Evolutionary conservation across 2,113 vertebrate species (phyloP).

Genomic region (Zapornia atra): DNA sequence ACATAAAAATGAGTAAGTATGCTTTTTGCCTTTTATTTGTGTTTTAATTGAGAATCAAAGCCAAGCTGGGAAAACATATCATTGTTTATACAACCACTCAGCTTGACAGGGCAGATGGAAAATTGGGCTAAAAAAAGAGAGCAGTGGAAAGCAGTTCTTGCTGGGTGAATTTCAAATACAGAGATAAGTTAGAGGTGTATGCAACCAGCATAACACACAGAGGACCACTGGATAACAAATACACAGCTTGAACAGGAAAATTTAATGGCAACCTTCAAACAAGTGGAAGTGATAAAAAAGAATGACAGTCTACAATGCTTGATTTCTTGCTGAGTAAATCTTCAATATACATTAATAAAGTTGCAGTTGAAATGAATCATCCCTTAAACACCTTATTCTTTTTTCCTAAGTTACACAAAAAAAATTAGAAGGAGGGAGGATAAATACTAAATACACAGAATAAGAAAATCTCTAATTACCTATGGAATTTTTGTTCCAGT

Average conservation of each 20-base stretch:
- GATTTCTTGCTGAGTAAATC: not conserved
- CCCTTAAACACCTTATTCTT: not conserved
- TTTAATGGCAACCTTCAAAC: not conserved
- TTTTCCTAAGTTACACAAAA: not conserved
- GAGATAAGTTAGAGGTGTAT: not conserved
- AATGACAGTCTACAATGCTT: not conserved
- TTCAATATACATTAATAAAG: not conserved
- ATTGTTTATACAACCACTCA: constrained; percentile 24
- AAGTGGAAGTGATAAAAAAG: not conserved
- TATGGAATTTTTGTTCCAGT: not conserved
- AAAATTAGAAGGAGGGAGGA: not conserved
- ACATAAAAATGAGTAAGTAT: constrained; percentile 46
- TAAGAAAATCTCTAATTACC: not conserved
- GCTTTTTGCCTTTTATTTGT: constrained; percentile 3
- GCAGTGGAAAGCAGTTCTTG: not conserved
- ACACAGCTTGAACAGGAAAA: not conserved
- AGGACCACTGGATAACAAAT: not conserved
- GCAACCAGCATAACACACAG: not conserved
- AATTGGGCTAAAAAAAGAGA: constrained; percentile 29
- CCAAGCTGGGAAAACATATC: constrained; percentile 30
- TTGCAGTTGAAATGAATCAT: not conserved
- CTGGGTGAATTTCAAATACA: constrained; percentile 9
- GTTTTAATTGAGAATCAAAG: constrained; percentile 46
- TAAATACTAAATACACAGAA: not conserved
- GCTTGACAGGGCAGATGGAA: constrained; percentile 46